Evolutionary conservation across 2,888 invertebrate genomes (phyloP), one percentile per base, ranked within the genome.

Genomic region (Tinea pellionella): DNA sequence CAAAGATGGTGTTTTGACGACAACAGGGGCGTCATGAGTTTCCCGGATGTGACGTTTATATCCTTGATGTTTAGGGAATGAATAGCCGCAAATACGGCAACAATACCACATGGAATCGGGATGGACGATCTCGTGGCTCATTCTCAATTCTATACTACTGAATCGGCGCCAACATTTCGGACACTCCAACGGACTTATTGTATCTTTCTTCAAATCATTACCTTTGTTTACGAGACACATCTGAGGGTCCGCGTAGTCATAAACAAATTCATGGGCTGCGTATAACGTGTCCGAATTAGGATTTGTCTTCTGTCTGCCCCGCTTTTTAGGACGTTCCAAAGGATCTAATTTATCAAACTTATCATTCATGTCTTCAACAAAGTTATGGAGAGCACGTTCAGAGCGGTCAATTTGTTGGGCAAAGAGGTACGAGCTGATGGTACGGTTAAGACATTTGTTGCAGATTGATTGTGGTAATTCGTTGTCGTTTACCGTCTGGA

Each of bases 101-200:
- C 73, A 69, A 30, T 69, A 85, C 82, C 84, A 86, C 86, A 86
- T 85, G 0, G 71, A 66, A 63, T 71, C 77, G 0, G 85, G 83
- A 64, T 87, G 86, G 0, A 66, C 66, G 64, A 71, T 78, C 37
- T 80, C 74, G 60, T 87, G 86, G 59, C 79, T 80, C 0, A 77
- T 55, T 16, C 84, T 66, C 0, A 77, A 71, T 62, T 74, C 74
- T 0, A 76, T 6, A 55, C 72, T 74, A 0, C 83, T 78, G 13
- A 85, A 64, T 0, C 77, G 66, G 64, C 80, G 73, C 71, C 77
- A 80, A 64, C 86, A 87, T 63, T 77, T 80, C 2, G 75, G 71
- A 61, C 86, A 87, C 65, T 83, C 81, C 8, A 80, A 65, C 18
- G 74, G 70, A 2, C 66, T 71, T 59, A 77, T 70, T 15, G 61